Evolutionary conservation across 2,888 invertebrate species (phyloP).

Genomic region (Leucophora obtusa): DNA sequence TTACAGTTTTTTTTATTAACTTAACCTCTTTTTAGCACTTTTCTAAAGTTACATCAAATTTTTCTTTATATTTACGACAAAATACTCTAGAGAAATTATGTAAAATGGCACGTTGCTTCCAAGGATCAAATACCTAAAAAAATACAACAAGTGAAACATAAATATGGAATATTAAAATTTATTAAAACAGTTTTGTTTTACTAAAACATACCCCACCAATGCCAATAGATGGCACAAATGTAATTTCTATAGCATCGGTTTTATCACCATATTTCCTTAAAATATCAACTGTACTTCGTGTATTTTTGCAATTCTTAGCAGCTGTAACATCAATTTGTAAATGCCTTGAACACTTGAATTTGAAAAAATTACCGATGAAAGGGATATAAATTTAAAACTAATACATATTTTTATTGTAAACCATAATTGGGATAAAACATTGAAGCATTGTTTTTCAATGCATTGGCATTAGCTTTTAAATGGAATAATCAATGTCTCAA

Average conservation of each 20-base stretch:
- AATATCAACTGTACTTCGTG: constrained; percentile 70
- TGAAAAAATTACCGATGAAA: neutral
- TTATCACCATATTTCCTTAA: constrained; percentile 72
- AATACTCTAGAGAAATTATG: constrained; percentile 70
- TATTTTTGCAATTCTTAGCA: constrained; percentile 70
- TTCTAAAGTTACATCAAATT: constrained; percentile 67
- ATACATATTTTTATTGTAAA: neutral
- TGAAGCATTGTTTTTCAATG: too few species aligned
- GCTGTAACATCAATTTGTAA: constrained; percentile 69
- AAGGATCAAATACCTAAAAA: constrained; percentile 70
- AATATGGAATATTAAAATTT: neutral
- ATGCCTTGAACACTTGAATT: constrained; percentile 68
- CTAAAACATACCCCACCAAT: constrained; percentile 73
- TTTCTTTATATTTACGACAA: constrained; percentile 70
- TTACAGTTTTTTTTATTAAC: neutral
- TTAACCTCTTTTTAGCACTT: constrained; percentile 65
- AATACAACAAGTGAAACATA: neutral
- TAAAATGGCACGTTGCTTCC: constrained; percentile 71
- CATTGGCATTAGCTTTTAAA: too few species aligned
- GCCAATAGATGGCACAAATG: constrained; percentile 75
- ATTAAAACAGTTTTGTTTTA: neutral
- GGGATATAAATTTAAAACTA: too few species aligned
- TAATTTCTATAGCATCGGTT: constrained; percentile 71
- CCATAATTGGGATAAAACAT: too few species aligned
- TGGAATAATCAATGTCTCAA: too few species aligned